A percentile compares a stretch with the other conserved stretches of the same genome.
These are phyloP conservation scores for Anas bernieri DNA, from an alignment of 2,797 vertebrate species.

Conservation along the genomic window DNA sequence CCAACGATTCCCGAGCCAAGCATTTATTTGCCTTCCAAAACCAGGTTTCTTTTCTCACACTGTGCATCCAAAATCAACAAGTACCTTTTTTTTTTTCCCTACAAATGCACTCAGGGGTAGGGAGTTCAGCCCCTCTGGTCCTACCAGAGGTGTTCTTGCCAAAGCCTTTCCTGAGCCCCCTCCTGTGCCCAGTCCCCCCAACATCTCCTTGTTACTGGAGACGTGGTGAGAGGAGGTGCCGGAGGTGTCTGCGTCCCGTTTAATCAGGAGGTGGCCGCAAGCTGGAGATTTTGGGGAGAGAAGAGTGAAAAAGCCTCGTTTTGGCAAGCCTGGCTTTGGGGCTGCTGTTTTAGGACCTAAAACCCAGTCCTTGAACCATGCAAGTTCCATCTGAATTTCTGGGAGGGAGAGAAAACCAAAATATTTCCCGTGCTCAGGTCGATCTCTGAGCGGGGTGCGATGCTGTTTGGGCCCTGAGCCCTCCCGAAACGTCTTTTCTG, in stretches of 20 bases:
- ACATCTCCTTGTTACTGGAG: neutral
- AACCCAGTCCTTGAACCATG: neutral
- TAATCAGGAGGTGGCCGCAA: neutral
- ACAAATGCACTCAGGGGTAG: neutral
- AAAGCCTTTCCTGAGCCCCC: neutral
- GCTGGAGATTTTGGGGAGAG: neutral
- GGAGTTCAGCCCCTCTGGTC: neutral
- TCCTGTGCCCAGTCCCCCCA: neutral
- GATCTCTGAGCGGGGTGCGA: fast-evolving
- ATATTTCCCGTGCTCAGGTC: neutral
- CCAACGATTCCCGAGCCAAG: neutral
- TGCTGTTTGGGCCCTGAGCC: neutral
- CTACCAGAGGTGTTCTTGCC: neutral
- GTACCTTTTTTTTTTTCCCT: neutral
- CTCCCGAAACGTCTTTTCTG: neutral
- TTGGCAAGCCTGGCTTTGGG: neutral
- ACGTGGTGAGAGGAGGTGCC: neutral
- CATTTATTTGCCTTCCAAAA: neutral
- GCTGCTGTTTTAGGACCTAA: neutral
- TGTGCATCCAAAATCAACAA: neutral
- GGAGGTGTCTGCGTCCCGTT: neutral
- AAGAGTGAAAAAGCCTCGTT: neutral
- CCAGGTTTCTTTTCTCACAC: neutral
- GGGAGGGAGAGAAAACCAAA: neutral
- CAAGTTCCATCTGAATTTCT: neutral